Evolutionary conservation across 1,140 invertebrate species (phyloP).

Genomic region (Neelides sp.): DNA sequence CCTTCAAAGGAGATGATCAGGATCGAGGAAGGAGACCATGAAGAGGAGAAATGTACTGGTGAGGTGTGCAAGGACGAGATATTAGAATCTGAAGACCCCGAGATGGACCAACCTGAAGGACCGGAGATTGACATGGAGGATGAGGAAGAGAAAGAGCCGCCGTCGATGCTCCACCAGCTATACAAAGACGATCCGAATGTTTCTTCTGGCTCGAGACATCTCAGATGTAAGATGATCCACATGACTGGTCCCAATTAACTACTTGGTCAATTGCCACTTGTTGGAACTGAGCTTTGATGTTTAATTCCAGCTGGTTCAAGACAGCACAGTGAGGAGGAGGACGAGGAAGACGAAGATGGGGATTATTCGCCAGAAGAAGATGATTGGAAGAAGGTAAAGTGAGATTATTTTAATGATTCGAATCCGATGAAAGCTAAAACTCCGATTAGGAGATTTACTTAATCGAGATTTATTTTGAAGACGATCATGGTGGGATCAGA

Average conservation of each 20-base stretch:
- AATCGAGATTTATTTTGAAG: slow-evolving; percentile 32
- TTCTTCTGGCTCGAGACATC: slow-evolving; percentile 22
- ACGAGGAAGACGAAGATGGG: slow-evolving; percentile 44
- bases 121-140: too few species aligned
- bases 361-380: slow-evolving; percentile 35
- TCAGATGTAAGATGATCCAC: slow-evolving; percentile 16
- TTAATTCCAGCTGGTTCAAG: slow-evolving; percentile 43
- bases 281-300: too few species aligned
- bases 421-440: slow-evolving; percentile 1
- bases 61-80: slow-evolving; percentile 16
- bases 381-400: slow-evolving; percentile 41
- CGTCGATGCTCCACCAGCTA: slow-evolving; percentile 34
- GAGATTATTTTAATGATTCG: slow-evolving; percentile 8
- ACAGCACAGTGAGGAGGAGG: slow-evolving; percentile 48
- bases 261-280: too few species aligned
- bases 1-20: not conserved
- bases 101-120: too few species aligned
- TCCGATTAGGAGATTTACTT: not conserved
- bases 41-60: not conserved
- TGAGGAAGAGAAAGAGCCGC: slow-evolving; percentile 14
- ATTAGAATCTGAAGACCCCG: slow-evolving; percentile 12
- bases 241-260: too few species aligned
- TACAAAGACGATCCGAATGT: slow-evolving; percentile 31
- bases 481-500: slow-evolving; percentile 92
- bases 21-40: not conserved